Evolutionary conservation across 2,113 vertebrate species (phyloP).

Genomic region (Mirza zaza): DNA sequence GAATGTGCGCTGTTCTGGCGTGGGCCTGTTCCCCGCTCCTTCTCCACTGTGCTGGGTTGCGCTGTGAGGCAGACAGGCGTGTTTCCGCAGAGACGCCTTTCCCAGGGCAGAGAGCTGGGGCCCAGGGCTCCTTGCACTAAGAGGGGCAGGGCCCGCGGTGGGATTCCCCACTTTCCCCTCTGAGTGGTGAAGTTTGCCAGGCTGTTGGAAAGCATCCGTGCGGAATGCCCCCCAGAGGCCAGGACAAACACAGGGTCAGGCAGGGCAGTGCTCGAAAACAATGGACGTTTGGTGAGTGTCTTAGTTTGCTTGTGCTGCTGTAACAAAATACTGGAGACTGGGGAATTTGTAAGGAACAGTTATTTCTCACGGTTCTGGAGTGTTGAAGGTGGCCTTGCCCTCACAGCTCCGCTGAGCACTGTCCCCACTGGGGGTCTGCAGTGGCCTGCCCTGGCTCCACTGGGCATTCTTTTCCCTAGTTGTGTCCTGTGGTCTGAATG

Average conservation of each 20-base stretch:
- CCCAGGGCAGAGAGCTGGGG: neutral
- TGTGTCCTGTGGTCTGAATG: neutral
- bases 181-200: neutral
- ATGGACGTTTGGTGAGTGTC: neutral
- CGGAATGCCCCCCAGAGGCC: neutral
- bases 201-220: too few species aligned
- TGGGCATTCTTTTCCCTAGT: neutral
- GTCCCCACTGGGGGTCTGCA: neutral
- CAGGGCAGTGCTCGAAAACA: neutral
- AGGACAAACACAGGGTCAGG: neutral
- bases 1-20: fast-evolving
- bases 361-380: neutral
- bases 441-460: neutral
- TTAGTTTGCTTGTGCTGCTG: neutral
- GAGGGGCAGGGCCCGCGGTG: neutral
- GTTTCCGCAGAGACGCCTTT: neutral
- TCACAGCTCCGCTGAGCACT: too few species aligned
- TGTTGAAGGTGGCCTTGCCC: neutral
- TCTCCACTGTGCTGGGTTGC: fast-evolving
- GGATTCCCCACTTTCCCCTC: neutral
- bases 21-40: fast-evolving
- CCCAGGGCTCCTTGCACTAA: neutral
- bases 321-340: neutral
- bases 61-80: fast-evolving
- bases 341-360: neutral